Evolutionary conservation across 1,140 invertebrate species (phyloP).

Genomic region (Ostrea denselamellosa): DNA sequence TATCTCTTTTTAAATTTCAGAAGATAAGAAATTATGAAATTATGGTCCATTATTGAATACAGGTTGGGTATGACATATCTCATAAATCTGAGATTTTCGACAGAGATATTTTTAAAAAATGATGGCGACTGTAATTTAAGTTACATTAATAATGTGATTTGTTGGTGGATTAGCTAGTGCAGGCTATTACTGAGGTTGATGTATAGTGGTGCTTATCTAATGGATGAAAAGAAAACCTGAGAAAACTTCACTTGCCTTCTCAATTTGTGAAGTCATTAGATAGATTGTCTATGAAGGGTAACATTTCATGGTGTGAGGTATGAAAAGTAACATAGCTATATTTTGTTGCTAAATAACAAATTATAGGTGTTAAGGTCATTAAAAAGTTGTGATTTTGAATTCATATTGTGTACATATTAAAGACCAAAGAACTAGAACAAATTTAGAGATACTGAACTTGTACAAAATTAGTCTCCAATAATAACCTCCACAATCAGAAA

Average conservation of each 20-base stretch:
- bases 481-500: too few relatives aligned
- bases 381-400: not conserved
- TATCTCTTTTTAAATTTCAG: constrained; percentile 28
- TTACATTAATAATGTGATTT: constrained; percentile 24
- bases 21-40: constrained; percentile 36
- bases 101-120: not conserved
- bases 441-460: not conserved
- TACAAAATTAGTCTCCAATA: too few relatives aligned
- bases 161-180: constrained; percentile 21
- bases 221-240: not conserved
- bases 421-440: not conserved
- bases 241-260: constrained; percentile 8
- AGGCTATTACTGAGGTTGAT: not conserved
- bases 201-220: not conserved
- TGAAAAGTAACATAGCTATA: not conserved
- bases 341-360: constrained; percentile 28
- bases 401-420: not conserved
- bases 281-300: not conserved
- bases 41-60: constrained; percentile 34
- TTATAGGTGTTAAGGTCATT: not conserved
- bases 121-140: constrained; percentile 5
- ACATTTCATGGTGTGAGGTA: not conserved
- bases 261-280: constrained; percentile 3
- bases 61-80: constrained; percentile 21
- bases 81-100: constrained; percentile 9